Evolutionary conservation across 2,888 invertebrate genomes (phyloP).

Genomic region (Ligdia adustata): DNA sequence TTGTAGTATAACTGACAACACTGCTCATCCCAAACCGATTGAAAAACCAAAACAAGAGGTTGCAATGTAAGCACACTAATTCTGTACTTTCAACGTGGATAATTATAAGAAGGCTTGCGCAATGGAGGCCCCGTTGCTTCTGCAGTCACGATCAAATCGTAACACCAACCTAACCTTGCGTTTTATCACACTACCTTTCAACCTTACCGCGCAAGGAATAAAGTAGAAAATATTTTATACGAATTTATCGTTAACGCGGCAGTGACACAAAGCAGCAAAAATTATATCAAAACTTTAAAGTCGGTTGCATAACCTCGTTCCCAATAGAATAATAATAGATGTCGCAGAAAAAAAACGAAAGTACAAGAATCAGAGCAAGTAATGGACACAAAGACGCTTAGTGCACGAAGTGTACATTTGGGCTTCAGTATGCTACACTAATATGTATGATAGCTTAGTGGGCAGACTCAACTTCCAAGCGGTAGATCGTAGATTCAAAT

Average conservation of each 20-base stretch:
- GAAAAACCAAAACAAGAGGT: slow-evolving; percentile 30
- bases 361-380: slow-evolving; percentile 75
- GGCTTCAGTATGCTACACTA: slow-evolving; percentile 8
- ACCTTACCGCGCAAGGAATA: slow-evolving; percentile 36
- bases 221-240: slow-evolving; percentile 27
- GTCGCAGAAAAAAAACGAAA: slow-evolving; percentile 81
- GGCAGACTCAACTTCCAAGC: too few species aligned
- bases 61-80: slow-evolving; percentile 56
- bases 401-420: slow-evolving; percentile 51
- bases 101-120: slow-evolving; percentile 76
- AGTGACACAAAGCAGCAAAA: slow-evolving; percentile 71
- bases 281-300: slow-evolving; percentile 82
- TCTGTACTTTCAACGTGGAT: slow-evolving; percentile 77
- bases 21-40: slow-evolving; percentile 19
- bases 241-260: slow-evolving; percentile 38
- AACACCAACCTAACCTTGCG: slow-evolving; percentile 40
- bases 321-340: slow-evolving; percentile 79
- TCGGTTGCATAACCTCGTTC: slow-evolving; percentile 79
- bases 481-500: too few species aligned
- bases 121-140: slow-evolving; percentile 69
- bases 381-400: slow-evolving; percentile 74
- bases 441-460: too few species aligned
- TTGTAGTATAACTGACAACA: slow-evolving; percentile 11
- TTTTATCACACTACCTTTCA: slow-evolving; percentile 25
- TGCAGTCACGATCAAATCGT: slow-evolving; percentile 76